Evolutionary conservation across 1,140 invertebrate genomes (phyloP).

Genomic region (Aphelinus certus): DNA sequence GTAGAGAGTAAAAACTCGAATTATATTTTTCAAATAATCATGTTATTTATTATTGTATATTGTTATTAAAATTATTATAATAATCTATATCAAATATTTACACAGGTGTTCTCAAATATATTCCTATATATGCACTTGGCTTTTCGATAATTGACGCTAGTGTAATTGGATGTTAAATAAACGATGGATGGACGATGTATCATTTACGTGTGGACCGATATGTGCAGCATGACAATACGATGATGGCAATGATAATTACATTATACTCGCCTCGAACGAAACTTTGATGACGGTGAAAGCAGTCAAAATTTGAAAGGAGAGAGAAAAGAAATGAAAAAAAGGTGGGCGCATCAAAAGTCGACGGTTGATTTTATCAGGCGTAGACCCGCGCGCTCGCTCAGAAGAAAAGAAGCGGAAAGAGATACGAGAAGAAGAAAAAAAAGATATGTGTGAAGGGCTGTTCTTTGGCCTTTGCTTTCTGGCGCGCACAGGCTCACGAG

Average conservation of each 20-base stretch:
- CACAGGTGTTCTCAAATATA: slow-evolving; percentile 37
- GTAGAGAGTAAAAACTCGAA: too few species aligned
- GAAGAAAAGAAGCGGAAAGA: slow-evolving; percentile 5
- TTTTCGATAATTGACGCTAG: slow-evolving; percentile 39
- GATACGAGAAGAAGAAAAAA: slow-evolving; percentile 3
- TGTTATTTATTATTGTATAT: slow-evolving; percentile 33
- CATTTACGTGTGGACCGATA: neutral
- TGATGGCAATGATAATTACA: slow-evolving; percentile 20
- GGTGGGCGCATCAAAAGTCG: neutral
- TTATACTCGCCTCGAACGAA: neutral
- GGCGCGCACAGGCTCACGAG: neutral
- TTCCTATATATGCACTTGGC: slow-evolving; percentile 27
- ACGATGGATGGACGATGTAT: slow-evolving; percentile 14
- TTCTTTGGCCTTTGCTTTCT: slow-evolving; percentile 32
- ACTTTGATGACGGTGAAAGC: slow-evolving; percentile 3
- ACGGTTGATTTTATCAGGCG: neutral
- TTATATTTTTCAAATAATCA: too few species aligned
- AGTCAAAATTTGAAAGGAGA: slow-evolving; percentile 23
- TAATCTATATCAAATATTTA: slow-evolving; percentile 36
- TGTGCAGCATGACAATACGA: neutral
- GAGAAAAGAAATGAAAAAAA: neutral
- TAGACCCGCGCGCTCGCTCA: neutral
- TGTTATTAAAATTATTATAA: slow-evolving; percentile 43
- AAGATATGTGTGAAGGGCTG: neutral
- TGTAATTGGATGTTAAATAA: slow-evolving; percentile 31